Percentiles rank a stretch among this genome's conserved stretches.
These are phyloP conservation scores for Shinisaurus crocodilurus DNA, from an alignment of 2,113 vertebrate species.

Conservation along the genomic window DNA sequence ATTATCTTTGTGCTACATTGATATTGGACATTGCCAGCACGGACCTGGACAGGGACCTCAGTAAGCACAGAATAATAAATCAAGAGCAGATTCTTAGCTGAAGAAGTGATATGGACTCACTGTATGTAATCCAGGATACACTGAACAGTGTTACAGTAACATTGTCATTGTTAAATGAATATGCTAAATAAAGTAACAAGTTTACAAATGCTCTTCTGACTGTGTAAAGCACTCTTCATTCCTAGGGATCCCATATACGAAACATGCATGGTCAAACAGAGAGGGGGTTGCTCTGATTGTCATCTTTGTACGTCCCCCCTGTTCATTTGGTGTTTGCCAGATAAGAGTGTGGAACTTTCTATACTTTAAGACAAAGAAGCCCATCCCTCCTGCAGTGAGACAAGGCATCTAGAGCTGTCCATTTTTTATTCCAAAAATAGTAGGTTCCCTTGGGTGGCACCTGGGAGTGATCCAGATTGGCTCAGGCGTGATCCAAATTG, in stretches of 20 bases:
- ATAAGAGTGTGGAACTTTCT: not conserved
- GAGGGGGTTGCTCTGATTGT: not conserved
- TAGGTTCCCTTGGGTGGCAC: not conserved
- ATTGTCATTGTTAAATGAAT: not conserved
- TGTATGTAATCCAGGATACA: not conserved
- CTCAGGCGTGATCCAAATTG: not conserved
- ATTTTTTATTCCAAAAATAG: not conserved
- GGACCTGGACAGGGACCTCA: not conserved
- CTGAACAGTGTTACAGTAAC: not conserved
- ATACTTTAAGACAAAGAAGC: not conserved
- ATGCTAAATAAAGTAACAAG: not conserved
- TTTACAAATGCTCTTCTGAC: too few species aligned
- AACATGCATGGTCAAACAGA: not conserved
- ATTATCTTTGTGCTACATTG: not conserved
- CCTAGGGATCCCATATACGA: not conserved
- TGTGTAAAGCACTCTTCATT: not conserved
- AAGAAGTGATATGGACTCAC: not conserved
- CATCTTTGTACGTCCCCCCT: not conserved
- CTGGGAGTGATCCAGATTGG: too few species aligned
- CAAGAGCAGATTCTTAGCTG: not conserved
- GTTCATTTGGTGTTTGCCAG: not conserved
- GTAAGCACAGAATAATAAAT: not conserved
- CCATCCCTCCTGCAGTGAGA: not conserved
- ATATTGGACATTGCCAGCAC: not conserved
- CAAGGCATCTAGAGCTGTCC: not conserved